Conservation (phyloP, 1,140 invertebrate species). For the Protaetia brevitarsis region DNA sequence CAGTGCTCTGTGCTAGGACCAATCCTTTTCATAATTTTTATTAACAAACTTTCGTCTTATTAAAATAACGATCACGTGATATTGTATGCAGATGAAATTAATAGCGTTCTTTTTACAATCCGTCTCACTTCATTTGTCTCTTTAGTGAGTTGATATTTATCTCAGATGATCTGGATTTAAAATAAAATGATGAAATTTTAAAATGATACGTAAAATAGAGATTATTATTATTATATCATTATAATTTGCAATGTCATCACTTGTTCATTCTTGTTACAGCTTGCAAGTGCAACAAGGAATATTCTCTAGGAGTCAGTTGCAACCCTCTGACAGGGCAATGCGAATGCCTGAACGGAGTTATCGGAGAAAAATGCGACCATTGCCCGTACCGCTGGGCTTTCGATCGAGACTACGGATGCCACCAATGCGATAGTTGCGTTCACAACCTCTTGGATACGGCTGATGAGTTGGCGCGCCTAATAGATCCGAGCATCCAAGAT, state of each 20-base stretch:
- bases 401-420: conserved; percentile 64
- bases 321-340: conserved; percentile 88
- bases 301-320: conserved; percentile 85
- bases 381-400: conserved; percentile 85
- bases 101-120: too few relatives aligned
- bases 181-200: too few relatives aligned
- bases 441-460: conserved; percentile 84
- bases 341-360: conserved; percentile 90
- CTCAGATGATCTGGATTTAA: too few relatives aligned
- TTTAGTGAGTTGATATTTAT: too few relatives aligned
- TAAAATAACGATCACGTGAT: too few relatives aligned
- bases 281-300: conserved; percentile 83
- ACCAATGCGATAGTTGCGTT: conserved; percentile 85
- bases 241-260: too few relatives aligned
- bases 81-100: too few relatives aligned
- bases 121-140: too few relatives aligned
- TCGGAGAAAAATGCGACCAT: conserved; percentile 91
- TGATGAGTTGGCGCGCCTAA: conserved; percentile 64
- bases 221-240: neutral
- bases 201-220: too few relatives aligned
- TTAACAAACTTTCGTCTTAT: too few relatives aligned
- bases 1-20: too few relatives aligned
- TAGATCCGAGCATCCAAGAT: conserved; percentile 65
- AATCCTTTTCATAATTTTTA: too few relatives aligned
- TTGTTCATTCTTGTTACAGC: conserved; percentile 56